Conservation (phyloP, 2,113 vertebrate genomes). For the Canis aureus region DNA sequence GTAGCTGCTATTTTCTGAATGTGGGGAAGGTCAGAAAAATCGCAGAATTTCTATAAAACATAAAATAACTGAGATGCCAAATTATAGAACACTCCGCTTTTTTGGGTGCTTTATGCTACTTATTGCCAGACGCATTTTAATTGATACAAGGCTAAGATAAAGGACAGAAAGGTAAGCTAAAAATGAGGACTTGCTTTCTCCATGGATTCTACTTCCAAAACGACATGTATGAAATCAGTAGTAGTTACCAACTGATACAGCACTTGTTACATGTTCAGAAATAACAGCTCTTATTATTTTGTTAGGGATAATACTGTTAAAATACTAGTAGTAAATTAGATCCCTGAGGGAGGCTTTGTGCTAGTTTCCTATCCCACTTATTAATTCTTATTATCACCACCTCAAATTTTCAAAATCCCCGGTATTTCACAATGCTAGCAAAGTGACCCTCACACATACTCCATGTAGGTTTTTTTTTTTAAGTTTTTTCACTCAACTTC, state of each 20-base stretch:
- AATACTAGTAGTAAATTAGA: not conserved
- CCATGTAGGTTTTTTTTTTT: not conserved
- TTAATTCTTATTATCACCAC: not conserved
- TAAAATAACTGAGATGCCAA: not conserved
- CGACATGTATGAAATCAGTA: not conserved
- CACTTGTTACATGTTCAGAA: not conserved
- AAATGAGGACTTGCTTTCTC: not conserved
- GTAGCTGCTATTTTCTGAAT: not conserved
- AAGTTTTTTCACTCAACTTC: not conserved
- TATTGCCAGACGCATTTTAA: not conserved
- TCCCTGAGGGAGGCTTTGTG: not conserved
- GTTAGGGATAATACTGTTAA: not conserved
- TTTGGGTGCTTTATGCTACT: not conserved
- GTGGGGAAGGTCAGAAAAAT: not conserved
- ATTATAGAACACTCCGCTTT: not conserved
- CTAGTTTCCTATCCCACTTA: not conserved
- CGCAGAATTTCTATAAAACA: not conserved
- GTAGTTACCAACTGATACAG: not conserved
- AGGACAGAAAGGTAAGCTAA: not conserved
- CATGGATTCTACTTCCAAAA: not conserved
- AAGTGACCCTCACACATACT: not conserved
- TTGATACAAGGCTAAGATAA: not conserved
- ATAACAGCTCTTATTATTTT: not conserved
- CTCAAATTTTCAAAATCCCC: not conserved
- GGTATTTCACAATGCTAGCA: not conserved